Evolutionary conservation across 2,888 invertebrate species (phyloP).

Genomic region (Lasioglossum pauxillum): DNA sequence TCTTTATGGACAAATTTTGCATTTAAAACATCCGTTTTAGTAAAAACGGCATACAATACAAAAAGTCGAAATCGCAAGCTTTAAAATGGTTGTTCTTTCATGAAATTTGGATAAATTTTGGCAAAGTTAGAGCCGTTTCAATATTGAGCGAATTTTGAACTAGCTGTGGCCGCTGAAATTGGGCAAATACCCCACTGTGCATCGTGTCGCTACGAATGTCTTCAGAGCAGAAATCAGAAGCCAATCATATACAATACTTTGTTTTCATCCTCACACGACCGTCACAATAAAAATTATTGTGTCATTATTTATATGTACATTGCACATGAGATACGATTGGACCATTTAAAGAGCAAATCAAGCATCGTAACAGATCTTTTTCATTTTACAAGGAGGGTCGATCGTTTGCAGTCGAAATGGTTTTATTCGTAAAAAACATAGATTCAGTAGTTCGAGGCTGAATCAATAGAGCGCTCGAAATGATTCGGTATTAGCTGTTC

Average conservation of each 20-base stretch:
- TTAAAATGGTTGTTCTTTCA: too few species aligned
- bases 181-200: too few species aligned
- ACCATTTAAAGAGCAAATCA: background rate
- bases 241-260: background rate
- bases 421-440: background rate
- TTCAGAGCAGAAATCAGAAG: background rate
- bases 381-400: background rate
- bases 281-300: too few species aligned
- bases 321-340: background rate
- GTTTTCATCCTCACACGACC: too few species aligned
- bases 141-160: too few species aligned
- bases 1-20: too few species aligned
- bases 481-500: constrained; percentile 4
- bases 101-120: too few species aligned
- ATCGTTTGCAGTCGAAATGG: background rate
- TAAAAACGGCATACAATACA: too few species aligned
- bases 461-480: background rate
- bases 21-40: too few species aligned
- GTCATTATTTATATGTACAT: background rate
- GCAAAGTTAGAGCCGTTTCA: too few species aligned
- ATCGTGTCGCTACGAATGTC: background rate
- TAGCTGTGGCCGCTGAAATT: too few species aligned
- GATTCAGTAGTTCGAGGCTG: background rate
- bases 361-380: background rate
- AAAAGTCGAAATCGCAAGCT: too few species aligned